phyloP scores from a whole-genome alignment of 2,888 invertebrate genomes.

The Erebia ligea region DNA sequence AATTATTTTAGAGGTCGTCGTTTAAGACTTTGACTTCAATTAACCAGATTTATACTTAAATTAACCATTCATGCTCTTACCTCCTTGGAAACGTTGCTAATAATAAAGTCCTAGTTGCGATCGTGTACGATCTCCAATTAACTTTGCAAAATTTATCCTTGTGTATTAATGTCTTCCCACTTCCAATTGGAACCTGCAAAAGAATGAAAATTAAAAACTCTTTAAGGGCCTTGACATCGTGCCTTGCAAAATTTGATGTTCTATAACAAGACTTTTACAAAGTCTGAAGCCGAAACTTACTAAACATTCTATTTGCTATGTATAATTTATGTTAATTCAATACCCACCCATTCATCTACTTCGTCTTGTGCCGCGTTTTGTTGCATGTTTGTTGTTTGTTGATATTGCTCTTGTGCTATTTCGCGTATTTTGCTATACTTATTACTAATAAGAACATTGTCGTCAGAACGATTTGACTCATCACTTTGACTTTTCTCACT shows the following conservation, averaged over 20 bases:
- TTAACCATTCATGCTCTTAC: constrained; percentile 46
- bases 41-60: background rate
- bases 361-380: constrained; percentile 10
- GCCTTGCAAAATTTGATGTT: background rate
- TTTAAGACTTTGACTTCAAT: background rate
- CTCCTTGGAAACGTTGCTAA: constrained; percentile 72
- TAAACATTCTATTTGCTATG: background rate
- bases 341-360: constrained; percentile 47
- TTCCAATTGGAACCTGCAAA: constrained; percentile 72
- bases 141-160: constrained; percentile 66
- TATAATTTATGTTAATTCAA: background rate
- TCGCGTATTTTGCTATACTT: constrained; percentile 44
- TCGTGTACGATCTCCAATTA: constrained; percentile 76
- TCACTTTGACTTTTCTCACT: constrained; percentile 44
- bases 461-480: constrained; percentile 48
- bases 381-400: background rate
- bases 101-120: constrained; percentile 77
- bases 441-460: constrained; percentile 50
- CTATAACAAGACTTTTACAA: too few relatives aligned
- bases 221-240: background rate
- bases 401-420: background rate
- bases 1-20: background rate
- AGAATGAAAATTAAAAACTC: background rate
- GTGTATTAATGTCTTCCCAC: constrained; percentile 70
- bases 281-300: too few relatives aligned